These are phyloP conservation scores for Callyntrura guangdongensis DNA, from an alignment of 2,888 invertebrate genomes.

Conservation along the genomic window DNA sequence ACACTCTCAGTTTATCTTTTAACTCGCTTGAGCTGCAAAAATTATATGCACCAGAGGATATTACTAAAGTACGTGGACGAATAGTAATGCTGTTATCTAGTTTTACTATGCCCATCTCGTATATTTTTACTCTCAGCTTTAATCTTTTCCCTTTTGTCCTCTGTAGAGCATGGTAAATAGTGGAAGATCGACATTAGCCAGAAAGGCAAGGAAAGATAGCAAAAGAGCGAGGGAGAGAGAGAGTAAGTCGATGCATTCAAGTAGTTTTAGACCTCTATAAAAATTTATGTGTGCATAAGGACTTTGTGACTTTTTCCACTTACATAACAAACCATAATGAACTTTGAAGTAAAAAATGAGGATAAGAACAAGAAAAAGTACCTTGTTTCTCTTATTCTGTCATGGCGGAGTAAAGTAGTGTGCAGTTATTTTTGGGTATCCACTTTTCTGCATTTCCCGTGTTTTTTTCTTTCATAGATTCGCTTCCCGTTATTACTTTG, in stretches of 20 bases:
- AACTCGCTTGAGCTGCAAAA: neutral
- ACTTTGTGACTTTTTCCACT: constrained; percentile 54
- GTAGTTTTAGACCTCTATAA: constrained; percentile 19
- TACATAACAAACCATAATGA: constrained; percentile 59
- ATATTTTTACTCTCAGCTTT: neutral
- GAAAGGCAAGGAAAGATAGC: no score
- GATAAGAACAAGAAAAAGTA: constrained; percentile 36
- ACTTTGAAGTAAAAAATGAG: constrained; percentile 21
- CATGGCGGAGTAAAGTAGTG: neutral
- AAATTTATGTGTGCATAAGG: constrained; percentile 42
- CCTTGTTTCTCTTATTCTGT: constrained; percentile 14
- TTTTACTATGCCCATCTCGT: neutral
- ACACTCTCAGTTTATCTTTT: neutral
- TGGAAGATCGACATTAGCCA: neutral
- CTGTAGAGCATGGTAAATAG: neutral
- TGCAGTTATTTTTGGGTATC: neutral
- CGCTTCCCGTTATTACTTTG: neutral
- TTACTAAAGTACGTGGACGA: neutral
- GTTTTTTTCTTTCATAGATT: neutral
- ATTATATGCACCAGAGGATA: neutral
- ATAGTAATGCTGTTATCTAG: neutral
- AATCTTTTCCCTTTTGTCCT: neutral
- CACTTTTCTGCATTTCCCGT: constrained; percentile 7
- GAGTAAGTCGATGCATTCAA: neutral
- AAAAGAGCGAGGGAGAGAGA: neutral